Percentiles rank a stretch among this genome's conserved stretches.
These are phyloP conservation scores for Nasonia vitripennis DNA, from an alignment of 1,140 invertebrate genomes.

Conservation along the genomic window DNA sequence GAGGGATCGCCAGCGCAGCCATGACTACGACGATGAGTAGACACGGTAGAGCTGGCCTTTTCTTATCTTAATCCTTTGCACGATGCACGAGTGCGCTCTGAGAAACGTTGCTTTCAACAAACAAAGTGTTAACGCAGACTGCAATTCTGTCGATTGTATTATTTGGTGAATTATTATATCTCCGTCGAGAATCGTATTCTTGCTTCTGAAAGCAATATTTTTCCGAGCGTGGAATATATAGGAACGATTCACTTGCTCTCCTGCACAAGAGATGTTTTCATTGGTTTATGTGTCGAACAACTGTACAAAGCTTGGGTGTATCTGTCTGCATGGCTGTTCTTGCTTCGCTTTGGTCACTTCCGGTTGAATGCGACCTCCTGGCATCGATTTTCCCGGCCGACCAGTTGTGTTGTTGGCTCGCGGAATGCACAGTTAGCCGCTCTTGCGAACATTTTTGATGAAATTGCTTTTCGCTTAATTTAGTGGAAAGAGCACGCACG, in stretches of 20 bases:
- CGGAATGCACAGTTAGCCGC: neutral
- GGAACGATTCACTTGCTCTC: neutral
- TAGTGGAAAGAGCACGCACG: neutral
- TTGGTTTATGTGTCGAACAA: neutral
- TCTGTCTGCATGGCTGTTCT: constrained; percentile 33
- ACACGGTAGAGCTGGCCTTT: constrained; percentile 55
- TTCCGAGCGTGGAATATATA: neutral
- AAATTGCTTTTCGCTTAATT: constrained; percentile 29
- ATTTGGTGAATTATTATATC: too few relatives aligned
- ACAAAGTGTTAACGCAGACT: neutral
- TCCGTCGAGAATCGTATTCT: neutral
- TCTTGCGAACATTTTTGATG: constrained; percentile 7
- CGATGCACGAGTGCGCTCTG: neutral
- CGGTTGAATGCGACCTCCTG: constrained; percentile 17
- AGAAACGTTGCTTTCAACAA: neutral
- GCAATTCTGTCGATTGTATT: neutral
- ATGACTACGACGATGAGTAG: constrained; percentile 56
- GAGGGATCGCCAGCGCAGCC: constrained; percentile 54
- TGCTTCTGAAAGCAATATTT: neutral
- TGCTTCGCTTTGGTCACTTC: constrained; percentile 21
- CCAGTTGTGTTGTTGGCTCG: constrained; percentile 8
- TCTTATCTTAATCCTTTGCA: constrained; percentile 45
- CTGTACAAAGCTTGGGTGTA: constrained; percentile 5
- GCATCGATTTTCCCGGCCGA: constrained; percentile 19
- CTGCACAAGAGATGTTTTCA: neutral